These are phyloP conservation scores for Mormyrops attenuatus DNA, from an alignment of 2,797 vertebrate species.

Conservation along the genomic window DNA sequence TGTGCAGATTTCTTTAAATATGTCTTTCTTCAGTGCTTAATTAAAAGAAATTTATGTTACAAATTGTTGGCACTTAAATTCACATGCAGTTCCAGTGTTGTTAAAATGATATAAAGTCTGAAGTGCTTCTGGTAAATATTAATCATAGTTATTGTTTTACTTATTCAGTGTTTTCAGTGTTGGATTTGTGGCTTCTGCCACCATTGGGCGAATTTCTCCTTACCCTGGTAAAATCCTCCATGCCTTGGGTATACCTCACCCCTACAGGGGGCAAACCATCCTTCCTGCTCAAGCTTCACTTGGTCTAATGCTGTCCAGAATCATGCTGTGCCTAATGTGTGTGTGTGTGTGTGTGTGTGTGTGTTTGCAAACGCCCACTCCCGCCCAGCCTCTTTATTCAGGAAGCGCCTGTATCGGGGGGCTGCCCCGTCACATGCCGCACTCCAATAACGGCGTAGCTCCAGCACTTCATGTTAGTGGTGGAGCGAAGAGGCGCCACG, in stretches of 20 bases:
- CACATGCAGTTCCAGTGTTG: too few species aligned
- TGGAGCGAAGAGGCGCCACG: background rate
- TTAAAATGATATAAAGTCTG: too few species aligned
- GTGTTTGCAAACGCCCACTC: background rate
- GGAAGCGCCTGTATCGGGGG: background rate
- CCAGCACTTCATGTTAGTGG: constrained; percentile 31
- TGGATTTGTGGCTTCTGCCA: background rate
- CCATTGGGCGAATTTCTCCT: background rate
- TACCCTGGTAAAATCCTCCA: background rate
- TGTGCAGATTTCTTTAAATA: background rate
- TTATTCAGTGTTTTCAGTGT: background rate
- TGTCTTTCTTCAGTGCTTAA: too few species aligned
- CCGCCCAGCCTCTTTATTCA: constrained; percentile 45
- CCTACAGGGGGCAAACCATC: too few species aligned
- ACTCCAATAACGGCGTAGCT: constrained; percentile 34
- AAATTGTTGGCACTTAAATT: too few species aligned
- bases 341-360: background rate
- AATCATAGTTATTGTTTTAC: background rate
- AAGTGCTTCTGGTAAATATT: background rate
- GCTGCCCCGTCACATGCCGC: constrained; percentile 30
- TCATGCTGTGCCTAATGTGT: background rate
- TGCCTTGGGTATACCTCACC: too few species aligned
- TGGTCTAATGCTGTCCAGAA: background rate
- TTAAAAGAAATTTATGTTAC: too few species aligned
- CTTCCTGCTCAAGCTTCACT: background rate